Evolutionary conservation across 1,140 invertebrate genomes (phyloP).

Genomic region (Drosophila punjabiensis): DNA sequence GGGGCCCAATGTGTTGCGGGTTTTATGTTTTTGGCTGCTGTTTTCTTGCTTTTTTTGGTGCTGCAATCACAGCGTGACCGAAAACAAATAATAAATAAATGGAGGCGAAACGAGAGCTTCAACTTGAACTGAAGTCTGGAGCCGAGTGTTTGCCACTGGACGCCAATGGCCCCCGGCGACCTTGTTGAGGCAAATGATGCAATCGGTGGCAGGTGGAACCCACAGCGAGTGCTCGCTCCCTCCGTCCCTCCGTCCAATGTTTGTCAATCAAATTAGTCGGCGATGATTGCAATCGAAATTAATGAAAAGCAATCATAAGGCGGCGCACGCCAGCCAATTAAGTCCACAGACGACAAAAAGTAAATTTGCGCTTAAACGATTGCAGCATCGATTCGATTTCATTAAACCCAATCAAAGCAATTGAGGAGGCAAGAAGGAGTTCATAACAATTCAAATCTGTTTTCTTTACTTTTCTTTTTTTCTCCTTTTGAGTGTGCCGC

Average conservation of each 20-base stretch:
- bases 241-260: conserved; percentile 33
- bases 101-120: conserved; percentile 48
- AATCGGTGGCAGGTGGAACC: conserved; percentile 42
- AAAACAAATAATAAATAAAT: conserved; percentile 57
- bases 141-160: conserved; percentile 52
- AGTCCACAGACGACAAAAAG: conserved; percentile 58
- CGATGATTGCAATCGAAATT: conserved; percentile 64
- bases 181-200: conserved; percentile 62
- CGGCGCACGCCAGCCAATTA: conserved; percentile 71
- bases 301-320: conserved; percentile 72
- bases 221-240: conserved; percentile 4
- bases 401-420: conserved; percentile 74
- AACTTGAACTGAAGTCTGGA: conserved; percentile 63
- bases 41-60: conserved; percentile 18
- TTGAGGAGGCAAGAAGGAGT: conserved; percentile 17
- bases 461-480: conserved; percentile 22
- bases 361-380: conserved; percentile 72
- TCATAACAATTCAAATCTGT: conserved; percentile 65
- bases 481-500: conserved; percentile 45
- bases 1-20: conserved; percentile 29
- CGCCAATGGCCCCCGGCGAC: conserved; percentile 55
- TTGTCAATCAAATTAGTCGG: conserved; percentile 79
- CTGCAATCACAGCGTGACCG: conserved; percentile 68
- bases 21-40: conserved; percentile 24
- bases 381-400: conserved; percentile 72